These are phyloP conservation scores for Parthenolecanium corni DNA, from an alignment of 2,888 invertebrate genomes.

Conservation along the genomic window DNA sequence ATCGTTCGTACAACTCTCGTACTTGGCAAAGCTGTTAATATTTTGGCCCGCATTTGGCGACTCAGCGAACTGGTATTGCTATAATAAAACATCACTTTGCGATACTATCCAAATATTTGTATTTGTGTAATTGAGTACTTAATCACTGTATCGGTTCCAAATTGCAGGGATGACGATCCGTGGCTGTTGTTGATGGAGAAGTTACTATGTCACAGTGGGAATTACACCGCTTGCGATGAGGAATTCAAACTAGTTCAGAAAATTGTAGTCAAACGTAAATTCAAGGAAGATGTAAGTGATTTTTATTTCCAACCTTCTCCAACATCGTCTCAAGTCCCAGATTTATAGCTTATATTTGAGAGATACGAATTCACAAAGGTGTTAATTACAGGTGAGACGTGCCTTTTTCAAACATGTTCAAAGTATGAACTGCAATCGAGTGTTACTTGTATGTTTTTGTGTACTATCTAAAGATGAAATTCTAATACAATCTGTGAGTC, in stretches of 20 bases:
- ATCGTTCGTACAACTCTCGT: background rate
- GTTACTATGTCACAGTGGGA: background rate
- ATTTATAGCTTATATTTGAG: too few species aligned
- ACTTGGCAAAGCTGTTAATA: background rate
- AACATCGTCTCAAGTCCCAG: background rate
- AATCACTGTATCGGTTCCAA: too few species aligned
- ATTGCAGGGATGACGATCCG: slow-evolving; percentile 3
- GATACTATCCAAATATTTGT: too few species aligned
- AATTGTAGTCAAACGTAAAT: background rate
- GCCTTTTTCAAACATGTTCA: slow-evolving; percentile 8
- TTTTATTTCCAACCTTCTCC: background rate
- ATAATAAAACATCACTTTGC: background rate
- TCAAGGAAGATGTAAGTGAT: background rate
- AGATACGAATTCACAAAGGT: too few species aligned
- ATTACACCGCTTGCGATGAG: background rate
- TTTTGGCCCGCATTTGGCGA: slow-evolving; percentile 8
- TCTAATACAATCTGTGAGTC: slow-evolving; percentile 3
- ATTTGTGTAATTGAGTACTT: too few species aligned
- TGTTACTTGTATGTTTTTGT: slow-evolving; percentile 12
- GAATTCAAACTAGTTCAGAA: slow-evolving; percentile 8
- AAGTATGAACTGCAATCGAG: background rate
- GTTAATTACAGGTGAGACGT: slow-evolving; percentile 1
- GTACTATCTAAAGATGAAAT: slow-evolving; percentile 9
- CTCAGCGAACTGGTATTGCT: background rate
- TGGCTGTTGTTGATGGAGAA: slow-evolving; percentile 6